Base-by-base conservation (phyloP, 1,140 invertebrate species). In the Antheraea mylitta region DNA sequence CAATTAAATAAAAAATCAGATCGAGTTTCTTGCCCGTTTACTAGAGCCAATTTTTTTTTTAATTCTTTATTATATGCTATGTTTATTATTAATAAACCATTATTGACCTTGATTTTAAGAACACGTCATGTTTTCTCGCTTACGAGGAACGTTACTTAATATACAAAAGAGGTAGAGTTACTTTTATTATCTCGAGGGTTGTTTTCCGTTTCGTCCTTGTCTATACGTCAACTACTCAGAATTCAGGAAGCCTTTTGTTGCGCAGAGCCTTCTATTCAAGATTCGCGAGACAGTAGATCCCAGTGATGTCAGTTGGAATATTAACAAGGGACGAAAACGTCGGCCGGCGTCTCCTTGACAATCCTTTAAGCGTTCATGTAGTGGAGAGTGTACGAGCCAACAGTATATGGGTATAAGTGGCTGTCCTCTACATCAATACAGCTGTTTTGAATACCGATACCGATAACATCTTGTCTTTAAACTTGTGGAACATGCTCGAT, bases 281-380 rank as follows among this genome's bases (percentile, higher is more conserved):
- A 81, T 80, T 81, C 74, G 69, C 78, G 70, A 80, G 77, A 80
- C 74, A 82, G 69, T 67, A 62, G 70, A 75, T 71, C 73, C 72
- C 75, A 71, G 76, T 74, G 75, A 76, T 74, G 73, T 76, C 77
- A 78, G 71, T 68, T 75, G 71, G 80, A 81, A 81, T 81, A 81
- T 80, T 81, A 81, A 81, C 79, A 76, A 81, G 79, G 73, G 74
- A 75, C 72, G 66, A 66, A 53, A 72, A 72, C 68, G 72, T 72
- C 70, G 74, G 67, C 71, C 73, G 71, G 69, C 62, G 71, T 64
- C 67, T 69, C 69, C 67, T 72, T 37, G 73, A 77, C 73, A 77
- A 81, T 81, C 76, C 75, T 75, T 75, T 78, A 76, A 78, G 71
- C 71, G 67, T 61, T 61, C 72, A 65, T 68, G 73, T 71, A 69